Evolutionary conservation across 2,113 vertebrate genomes (phyloP).

Genomic region (Protobothrops flavoviridis): DNA sequence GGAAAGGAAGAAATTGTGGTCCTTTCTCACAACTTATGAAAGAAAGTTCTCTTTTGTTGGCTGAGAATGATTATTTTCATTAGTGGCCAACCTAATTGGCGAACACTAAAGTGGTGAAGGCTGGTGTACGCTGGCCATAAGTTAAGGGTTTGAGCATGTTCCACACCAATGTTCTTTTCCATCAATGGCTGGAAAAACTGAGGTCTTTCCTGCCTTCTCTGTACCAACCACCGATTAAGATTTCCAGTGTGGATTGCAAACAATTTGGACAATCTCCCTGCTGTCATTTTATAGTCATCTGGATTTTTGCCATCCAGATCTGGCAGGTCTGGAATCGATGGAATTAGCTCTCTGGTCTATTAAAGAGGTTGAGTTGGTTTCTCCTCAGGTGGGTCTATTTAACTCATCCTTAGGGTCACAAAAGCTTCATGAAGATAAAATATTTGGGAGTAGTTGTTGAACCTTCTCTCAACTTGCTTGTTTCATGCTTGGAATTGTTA

Average conservation of each 20-base stretch:
- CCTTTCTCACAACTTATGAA: background rate
- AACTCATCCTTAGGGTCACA: background rate
- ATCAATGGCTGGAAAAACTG: background rate
- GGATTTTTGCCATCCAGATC: background rate
- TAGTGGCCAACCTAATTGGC: background rate
- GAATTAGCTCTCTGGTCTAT: background rate
- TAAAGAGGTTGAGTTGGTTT: background rate
- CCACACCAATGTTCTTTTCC: background rate
- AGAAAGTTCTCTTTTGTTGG: background rate
- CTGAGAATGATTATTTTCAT: background rate
- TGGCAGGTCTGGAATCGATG: background rate
- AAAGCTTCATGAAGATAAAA: background rate
- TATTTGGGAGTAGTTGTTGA: background rate
- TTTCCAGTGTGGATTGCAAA: background rate
- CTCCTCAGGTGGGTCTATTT: background rate
- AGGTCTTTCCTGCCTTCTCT: background rate
- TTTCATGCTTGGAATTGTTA: background rate
- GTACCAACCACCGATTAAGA: background rate
- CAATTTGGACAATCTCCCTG: background rate
- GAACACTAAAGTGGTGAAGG: background rate
- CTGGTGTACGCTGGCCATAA: background rate
- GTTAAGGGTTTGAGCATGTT: background rate
- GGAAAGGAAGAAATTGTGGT: background rate
- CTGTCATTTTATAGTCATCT: background rate
- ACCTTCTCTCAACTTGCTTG: background rate